Percentiles rank a stretch among this genome's conserved stretches.
Evolutionary conservation across 2,797 vertebrate genomes (phyloP).

Genomic region (Xiphorhynchus erythropygius): DNA sequence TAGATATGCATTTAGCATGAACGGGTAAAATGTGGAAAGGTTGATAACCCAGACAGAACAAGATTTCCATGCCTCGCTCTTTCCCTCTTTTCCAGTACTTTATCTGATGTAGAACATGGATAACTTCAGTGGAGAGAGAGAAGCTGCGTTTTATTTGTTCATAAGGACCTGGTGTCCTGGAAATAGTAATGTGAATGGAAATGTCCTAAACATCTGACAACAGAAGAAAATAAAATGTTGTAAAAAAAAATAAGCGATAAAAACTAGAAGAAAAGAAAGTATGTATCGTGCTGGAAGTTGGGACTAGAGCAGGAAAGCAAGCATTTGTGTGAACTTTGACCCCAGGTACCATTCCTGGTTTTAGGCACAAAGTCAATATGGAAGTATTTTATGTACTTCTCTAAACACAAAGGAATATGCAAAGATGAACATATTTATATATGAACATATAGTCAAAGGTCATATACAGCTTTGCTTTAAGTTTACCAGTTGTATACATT

Average conservation of each 20-base stretch:
- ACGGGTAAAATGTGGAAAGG: not conserved
- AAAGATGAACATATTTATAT: not conserved
- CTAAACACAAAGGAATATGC: not conserved
- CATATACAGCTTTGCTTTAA: not conserved
- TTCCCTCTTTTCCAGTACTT: not conserved
- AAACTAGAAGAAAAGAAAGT: not conserved
- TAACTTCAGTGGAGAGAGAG: not conserved
- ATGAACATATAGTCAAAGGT: not conserved
- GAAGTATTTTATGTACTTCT: not conserved
- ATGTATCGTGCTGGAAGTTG: not conserved
- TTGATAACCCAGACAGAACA: not conserved
- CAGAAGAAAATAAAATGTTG: not conserved
- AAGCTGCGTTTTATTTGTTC: not conserved
- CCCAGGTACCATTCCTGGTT: not conserved
- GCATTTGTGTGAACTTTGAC: not conserved
- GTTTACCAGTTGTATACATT: constrained; percentile 1
- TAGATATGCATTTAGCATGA: not conserved
- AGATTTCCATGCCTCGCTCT: not conserved
- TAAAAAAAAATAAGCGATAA: not conserved
- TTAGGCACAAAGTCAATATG: not conserved
- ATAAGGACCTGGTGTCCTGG: not conserved
- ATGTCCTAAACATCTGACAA: not conserved
- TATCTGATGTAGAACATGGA: not conserved
- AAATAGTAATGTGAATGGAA: not conserved
- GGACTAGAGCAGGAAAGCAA: not conserved